Evolutionary conservation across 1,140 invertebrate genomes (phyloP).

Genomic region (Choristoneura fumiferana): DNA sequence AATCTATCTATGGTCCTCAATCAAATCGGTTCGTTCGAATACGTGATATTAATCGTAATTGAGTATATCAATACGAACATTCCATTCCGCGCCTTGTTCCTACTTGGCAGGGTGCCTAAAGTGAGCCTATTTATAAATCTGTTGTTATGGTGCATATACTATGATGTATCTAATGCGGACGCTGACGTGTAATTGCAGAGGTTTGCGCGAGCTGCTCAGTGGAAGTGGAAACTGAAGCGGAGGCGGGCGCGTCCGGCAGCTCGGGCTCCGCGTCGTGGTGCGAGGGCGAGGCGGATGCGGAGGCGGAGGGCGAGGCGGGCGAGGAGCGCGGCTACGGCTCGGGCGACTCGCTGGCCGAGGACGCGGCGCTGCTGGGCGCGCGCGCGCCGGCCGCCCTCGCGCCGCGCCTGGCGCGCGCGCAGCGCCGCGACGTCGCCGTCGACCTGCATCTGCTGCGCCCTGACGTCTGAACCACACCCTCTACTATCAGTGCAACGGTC

Average conservation of each 20-base stretch:
- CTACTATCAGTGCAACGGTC: slow-evolving; percentile 5
- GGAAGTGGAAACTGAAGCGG: slow-evolving; percentile 65
- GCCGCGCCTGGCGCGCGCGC: slow-evolving; percentile 53
- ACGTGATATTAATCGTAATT: neutral
- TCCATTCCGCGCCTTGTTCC: neutral
- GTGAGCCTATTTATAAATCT: slow-evolving; percentile 4
- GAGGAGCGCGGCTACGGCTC: slow-evolving; percentile 78
- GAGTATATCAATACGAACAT: slow-evolving; percentile 3
- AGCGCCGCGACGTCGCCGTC: slow-evolving; percentile 64
- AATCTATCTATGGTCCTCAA: too few species aligned
- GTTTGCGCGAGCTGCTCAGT: slow-evolving; percentile 68
- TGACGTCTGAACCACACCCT: slow-evolving; percentile 56
- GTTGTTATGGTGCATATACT: neutral
- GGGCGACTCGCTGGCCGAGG: slow-evolving; percentile 75
- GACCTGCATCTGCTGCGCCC: slow-evolving; percentile 70
- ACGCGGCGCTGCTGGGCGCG: slow-evolving; percentile 78
- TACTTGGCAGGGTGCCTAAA: slow-evolving; percentile 7
- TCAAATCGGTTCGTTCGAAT: too few species aligned
- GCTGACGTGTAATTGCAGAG: slow-evolving; percentile 50
- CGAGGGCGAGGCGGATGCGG: slow-evolving; percentile 63
- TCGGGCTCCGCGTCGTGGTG: slow-evolving; percentile 77
- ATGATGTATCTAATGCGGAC: slow-evolving; percentile 9
- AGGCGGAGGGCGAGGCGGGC: slow-evolving; percentile 57
- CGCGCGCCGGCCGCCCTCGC: slow-evolving; percentile 41
- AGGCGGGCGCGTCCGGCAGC: slow-evolving; percentile 66